Conservation (phyloP, 23 tunicate genomes). For the Phallusia fumigata region DNA sequence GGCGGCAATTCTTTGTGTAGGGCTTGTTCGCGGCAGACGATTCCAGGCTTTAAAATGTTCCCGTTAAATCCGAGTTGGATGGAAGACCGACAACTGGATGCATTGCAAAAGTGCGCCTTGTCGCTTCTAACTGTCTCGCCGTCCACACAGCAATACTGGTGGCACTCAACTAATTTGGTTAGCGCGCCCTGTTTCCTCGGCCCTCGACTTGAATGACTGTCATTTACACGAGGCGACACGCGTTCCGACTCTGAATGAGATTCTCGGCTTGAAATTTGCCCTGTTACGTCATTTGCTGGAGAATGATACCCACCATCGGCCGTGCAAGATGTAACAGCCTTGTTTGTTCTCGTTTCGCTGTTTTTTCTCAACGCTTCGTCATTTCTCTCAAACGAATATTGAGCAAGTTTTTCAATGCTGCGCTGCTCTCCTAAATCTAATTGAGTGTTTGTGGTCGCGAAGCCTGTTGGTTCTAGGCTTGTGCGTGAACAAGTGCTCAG, state of each 20-base stretch:
- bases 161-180: conserved; percentile 14
- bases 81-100: background rate
- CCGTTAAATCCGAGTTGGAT: background rate
- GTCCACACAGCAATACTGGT: conserved; percentile 12
- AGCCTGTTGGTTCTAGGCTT: background rate
- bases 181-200: conserved; percentile 7
- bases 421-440: background rate
- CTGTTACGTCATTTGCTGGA: background rate
- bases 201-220: background rate
- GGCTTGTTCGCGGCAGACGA: conserved; percentile 6
- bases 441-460: conserved; percentile 3
- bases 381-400: background rate
- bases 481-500: conserved; percentile 7
- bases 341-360: background rate
- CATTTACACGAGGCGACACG: conserved; percentile 10
- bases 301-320: background rate
- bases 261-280: conserved; percentile 7
- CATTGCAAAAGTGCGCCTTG: background rate
- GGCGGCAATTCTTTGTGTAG: background rate
- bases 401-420: background rate
- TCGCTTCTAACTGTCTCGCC: background rate
- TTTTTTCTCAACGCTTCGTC: background rate
- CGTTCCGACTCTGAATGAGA: conserved; percentile 14
- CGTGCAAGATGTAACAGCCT: background rate
- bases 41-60: conserved; percentile 4